A percentile compares a stretch with the other conserved stretches of the same genome.
Evolutionary conservation across 2,797 vertebrate genomes (phyloP).

Genomic region (Tiaroga cobitis): DNA sequence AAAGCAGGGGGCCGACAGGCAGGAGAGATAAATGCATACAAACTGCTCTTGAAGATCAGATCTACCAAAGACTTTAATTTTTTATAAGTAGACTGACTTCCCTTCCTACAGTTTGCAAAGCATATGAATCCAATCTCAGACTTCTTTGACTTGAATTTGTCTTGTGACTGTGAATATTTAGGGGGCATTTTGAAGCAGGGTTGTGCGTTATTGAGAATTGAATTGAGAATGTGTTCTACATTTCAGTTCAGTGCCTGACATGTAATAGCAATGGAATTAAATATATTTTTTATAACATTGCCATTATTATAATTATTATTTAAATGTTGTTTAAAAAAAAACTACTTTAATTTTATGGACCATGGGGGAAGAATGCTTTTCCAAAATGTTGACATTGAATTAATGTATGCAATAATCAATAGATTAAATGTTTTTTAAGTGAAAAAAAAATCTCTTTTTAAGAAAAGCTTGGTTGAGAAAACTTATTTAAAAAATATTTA

Average conservation of each 20-base stretch:
- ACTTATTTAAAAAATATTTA: no score
- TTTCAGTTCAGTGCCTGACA: not conserved
- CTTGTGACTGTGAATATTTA: constrained; percentile 79
- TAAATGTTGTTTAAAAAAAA: no score
- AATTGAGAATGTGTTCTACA: not conserved
- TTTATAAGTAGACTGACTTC: constrained; percentile 69
- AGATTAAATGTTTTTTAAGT: not conserved
- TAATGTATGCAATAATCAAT: not conserved
- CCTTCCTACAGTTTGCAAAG: constrained; percentile 51
- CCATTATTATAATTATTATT: no score
- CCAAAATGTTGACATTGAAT: not conserved
- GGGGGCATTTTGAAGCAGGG: constrained; percentile 56
- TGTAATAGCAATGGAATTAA: not conserved
- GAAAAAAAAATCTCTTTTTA: not conserved
- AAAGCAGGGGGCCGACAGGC: constrained; percentile 53
- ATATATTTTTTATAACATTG: not conserved
- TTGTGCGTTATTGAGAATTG: not conserved
- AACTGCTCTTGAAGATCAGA: constrained; percentile 65
- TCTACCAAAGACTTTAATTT: constrained; percentile 70
- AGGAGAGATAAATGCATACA: constrained; percentile 55
- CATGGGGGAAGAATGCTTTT: not conserved
- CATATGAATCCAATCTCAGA: constrained; percentile 78
- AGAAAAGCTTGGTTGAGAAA: no score
- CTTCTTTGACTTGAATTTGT: constrained; percentile 77
- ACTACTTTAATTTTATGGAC: no score